Evolutionary conservation across 2,888 invertebrate genomes (phyloP), one percentile per base, ranked within the genome.

Genomic region (Hydropsyche betteni): DNA sequence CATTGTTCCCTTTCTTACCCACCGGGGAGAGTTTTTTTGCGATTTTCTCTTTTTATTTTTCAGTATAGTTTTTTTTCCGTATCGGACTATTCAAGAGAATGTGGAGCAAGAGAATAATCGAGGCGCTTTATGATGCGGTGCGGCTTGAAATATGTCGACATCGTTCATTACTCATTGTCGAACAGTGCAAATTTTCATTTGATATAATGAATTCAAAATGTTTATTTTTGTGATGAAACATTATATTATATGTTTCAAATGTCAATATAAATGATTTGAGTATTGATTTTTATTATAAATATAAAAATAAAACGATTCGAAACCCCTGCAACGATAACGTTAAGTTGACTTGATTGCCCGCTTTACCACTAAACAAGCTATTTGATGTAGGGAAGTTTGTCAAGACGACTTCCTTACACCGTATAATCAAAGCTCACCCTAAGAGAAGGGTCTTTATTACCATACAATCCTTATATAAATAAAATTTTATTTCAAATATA

Each of bases 401-500:
- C 36, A 34, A 64, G 36, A 36, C 24, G 36, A 64, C 34, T 64
- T 64, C 64, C 64, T 64, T 64, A 64, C 64, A 34, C 69, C 69
- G 69, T 53, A 52, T 61, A 74, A 76, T 69, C 72, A 69, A 14
- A 36, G 68, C 64, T 33, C 74, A 58, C 61, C 38, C 76, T 61
- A 70, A 76, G 76, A 74, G 74, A 58, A 8, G 33, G 69, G 74
- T 69, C 69, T 74, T 76, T 74, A 34, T 76, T 74, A 36, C 52
- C 14, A 53, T 69, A 69, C 74, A 55, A 55, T 4, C 24, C 24
- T 55, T 55, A 55, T 55, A n/a, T 12, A 7, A 68, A 50, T 16
- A 12, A 34, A 69, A 51, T 50, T 69, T 16, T 53, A 36, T n/a
- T n/a, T 5, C 0, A 34, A 38, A 64, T 3, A 50, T 38, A 74